Evolutionary conservation across 2,888 invertebrate genomes (phyloP).

Genomic region (Pardosa pseudoannulata): DNA sequence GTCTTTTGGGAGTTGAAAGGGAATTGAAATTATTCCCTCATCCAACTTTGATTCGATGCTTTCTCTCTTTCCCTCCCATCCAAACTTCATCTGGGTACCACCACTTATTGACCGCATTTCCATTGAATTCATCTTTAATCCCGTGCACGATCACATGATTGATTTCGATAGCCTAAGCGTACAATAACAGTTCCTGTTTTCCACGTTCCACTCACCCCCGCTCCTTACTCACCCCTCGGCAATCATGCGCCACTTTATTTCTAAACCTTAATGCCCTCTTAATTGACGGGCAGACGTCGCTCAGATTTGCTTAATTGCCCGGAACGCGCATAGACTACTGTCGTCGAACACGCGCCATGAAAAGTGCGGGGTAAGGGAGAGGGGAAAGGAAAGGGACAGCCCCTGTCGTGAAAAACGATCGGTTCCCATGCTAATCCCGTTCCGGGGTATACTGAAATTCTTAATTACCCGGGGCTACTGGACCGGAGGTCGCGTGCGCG

Average conservation of each 20-base stretch:
- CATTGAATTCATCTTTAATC: background rate
- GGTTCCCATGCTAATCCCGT: constrained; percentile 70
- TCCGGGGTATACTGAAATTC: constrained; percentile 61
- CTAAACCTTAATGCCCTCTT: constrained; percentile 45
- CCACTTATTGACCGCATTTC: no score
- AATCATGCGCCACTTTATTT: constrained; percentile 37
- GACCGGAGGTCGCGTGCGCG: constrained; percentile 54
- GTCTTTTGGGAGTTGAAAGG: no score
- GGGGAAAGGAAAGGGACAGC: no score
- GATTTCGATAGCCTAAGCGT: background rate
- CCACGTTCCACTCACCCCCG: background rate
- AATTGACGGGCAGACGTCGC: constrained; percentile 41
- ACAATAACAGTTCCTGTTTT: background rate
- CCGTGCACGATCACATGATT: background rate
- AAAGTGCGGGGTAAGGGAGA: background rate
- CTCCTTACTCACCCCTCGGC: background rate
- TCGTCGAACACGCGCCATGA: background rate
- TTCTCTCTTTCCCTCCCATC: no score
- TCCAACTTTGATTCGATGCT: no score
- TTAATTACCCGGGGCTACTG: constrained; percentile 64
- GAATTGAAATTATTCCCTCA: no score
- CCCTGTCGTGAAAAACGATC: constrained; percentile 60
- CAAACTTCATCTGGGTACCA: no score
- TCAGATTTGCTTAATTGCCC: constrained; percentile 64
- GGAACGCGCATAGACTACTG: constrained; percentile 13